A percentile compares a stretch with the other conserved stretches of the same genome.
phyloP scores from a whole-genome alignment of 2,113 vertebrate species.

The Lathamus discolor region DNA sequence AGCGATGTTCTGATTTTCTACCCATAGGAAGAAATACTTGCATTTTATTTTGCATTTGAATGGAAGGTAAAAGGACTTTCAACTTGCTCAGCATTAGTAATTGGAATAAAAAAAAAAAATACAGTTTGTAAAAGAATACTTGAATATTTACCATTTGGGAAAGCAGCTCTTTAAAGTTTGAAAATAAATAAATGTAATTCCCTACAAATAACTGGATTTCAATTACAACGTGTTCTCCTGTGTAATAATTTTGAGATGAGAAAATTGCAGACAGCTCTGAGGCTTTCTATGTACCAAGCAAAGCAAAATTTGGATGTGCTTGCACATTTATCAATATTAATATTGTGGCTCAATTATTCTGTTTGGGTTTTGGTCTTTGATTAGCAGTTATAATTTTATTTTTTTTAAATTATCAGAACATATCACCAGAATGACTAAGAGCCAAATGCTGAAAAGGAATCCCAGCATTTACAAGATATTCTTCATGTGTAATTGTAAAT shows the following conservation, averaged over 20 bases:
- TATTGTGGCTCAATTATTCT: background rate
- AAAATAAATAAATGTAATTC: background rate
- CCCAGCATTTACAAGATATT: background rate
- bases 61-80: background rate
- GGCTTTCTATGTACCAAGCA: background rate
- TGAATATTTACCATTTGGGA: background rate
- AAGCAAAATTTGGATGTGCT: background rate
- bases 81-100: background rate
- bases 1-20: background rate
- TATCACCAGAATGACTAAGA: background rate
- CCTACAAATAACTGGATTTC: background rate
- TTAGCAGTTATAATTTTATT: background rate
- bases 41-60: background rate
- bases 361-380: background rate
- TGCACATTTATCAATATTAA: background rate
- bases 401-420: background rate
- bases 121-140: background rate
- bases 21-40: background rate
- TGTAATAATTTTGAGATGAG: background rate
- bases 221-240: rapidly evolving
- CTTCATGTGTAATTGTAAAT: background rate
- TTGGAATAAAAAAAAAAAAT: background rate
- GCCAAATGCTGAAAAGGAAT: background rate
- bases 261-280: background rate
- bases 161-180: background rate